Evolutionary conservation across 2,797 vertebrate genomes (phyloP).

Genomic region (Oreochromis mossambicus): DNA sequence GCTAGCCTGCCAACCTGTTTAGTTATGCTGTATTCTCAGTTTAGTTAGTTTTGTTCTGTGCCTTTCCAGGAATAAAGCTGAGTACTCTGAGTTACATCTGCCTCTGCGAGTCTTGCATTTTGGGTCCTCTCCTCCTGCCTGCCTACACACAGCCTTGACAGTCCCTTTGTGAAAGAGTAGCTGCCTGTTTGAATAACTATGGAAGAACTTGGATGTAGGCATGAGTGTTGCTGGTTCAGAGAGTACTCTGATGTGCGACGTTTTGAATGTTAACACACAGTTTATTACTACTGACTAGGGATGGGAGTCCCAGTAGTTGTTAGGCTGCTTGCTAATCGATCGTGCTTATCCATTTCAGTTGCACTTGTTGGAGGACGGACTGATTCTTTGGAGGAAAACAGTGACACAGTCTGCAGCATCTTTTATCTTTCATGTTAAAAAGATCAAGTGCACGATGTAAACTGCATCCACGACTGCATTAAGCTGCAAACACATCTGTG

Average conservation of each 20-base stretch:
- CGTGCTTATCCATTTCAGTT: neutral
- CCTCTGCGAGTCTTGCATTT: too few relatives aligned
- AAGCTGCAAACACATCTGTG: neutral
- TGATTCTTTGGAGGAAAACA: neutral
- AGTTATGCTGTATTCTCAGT: too few relatives aligned
- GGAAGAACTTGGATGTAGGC: neutral
- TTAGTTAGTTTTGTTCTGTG: too few relatives aligned
- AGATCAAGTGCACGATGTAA: neutral
- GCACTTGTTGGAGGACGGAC: neutral
- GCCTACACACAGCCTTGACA: too few relatives aligned
- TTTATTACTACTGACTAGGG: neutral
- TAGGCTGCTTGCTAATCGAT: neutral
- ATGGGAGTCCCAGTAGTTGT: fast-evolving
- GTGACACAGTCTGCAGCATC: neutral
- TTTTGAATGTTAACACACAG: neutral
- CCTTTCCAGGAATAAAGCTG: too few relatives aligned
- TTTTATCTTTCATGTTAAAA: fast-evolving
- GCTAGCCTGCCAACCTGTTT: too few relatives aligned
- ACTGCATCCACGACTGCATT: neutral
- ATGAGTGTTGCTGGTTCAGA: neutral
- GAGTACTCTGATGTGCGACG: fast-evolving
- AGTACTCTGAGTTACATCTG: too few relatives aligned
- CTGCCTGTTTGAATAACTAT: neutral
- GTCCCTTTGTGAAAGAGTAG: fast-evolving
- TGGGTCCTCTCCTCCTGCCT: too few relatives aligned